Evolutionary conservation across 1,140 invertebrate species (phyloP), one percentile per base, ranked within the genome.

Genomic region (Tachypleus tridentatus): DNA sequence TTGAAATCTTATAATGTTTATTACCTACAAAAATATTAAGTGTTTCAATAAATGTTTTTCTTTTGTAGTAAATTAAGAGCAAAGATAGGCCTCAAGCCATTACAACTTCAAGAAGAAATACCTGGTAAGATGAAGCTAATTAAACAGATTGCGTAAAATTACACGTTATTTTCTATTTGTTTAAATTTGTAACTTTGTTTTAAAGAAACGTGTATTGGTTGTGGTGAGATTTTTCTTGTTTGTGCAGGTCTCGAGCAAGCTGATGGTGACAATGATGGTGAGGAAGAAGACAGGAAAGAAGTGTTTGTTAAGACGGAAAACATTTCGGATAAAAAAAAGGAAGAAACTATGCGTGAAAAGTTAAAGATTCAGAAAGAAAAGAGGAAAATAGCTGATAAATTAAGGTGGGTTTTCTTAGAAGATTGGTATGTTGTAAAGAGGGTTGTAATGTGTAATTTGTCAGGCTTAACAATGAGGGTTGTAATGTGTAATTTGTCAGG

Each of bases 71-170:
- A 87, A 72, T 75, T 98, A 0, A 80, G 95, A 73, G 89, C 90
- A 5, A 94, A 97, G 74, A 81, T 99, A 10, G 95, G 95, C 3
- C 78, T 98, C 3, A 96, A 96, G 75, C 96, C 95, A 4, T 78
- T 98, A 3, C 87, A 96, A 73, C 78, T 91, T 4, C 79, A 81
- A 62, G 76, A 70, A 67, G 65, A 78, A 75, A 70, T 75, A 58
- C 63, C 64, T 53, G 57, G 66, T 61, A 65, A 61, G 49, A 2
- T 29, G 29, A 29, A 29, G 29, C 29, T 29, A 29, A 29, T 29
- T 29, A 29, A 29, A 29, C 29, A 29, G 29, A 29, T 29, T 29
- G 29, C 2, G 29, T 29, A 29, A 29, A 0, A 29, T 29, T n/a
- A n/a, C 48, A 9, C 49, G 56, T 29, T 59, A 60, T 29, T 52